These are phyloP conservation scores for Sinohyriopsis cumingii DNA, from an alignment of 2,888 invertebrate species.

Conservation along the genomic window DNA sequence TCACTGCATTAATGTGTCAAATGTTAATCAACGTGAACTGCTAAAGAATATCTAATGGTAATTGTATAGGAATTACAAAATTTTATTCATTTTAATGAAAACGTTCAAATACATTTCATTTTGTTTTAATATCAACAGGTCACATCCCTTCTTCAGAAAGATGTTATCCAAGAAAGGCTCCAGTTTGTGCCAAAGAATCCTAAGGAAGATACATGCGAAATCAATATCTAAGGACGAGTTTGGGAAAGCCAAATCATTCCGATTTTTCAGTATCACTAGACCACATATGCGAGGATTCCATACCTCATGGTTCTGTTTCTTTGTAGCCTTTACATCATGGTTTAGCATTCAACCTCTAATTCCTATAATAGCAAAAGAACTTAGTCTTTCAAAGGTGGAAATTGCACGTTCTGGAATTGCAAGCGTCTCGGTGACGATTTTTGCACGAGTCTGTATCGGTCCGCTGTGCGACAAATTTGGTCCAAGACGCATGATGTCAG, in stretches of 20 bases:
- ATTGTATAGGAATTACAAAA: too few relatives aligned
- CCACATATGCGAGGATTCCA: conserved; percentile 32
- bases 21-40: too few relatives aligned
- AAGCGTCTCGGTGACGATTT: conserved; percentile 19
- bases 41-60: too few relatives aligned
- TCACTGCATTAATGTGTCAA: too few relatives aligned
- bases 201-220: conserved; percentile 19
- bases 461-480: conserved; percentile 30
- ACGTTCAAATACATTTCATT: too few relatives aligned
- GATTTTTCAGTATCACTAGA: conserved; percentile 22
- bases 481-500: conserved; percentile 22
- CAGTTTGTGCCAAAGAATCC: background rate
- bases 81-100: too few relatives aligned
- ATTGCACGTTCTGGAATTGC: conserved; percentile 16
- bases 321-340: conserved; percentile 28
- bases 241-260: conserved; percentile 31
- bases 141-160: too few relatives aligned
- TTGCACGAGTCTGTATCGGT: conserved; percentile 19
- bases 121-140: too few relatives aligned
- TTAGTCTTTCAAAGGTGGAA: conserved; percentile 12
- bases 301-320: conserved; percentile 29
- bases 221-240: conserved; percentile 18
- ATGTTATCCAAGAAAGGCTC: too few relatives aligned
- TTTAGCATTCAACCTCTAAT: conserved; percentile 29
- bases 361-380: conserved; percentile 26